A percentile compares a stretch with the other conserved stretches of the same genome.
These are phyloP conservation scores for Axea sp. DNA, from an alignment of 2,888 invertebrate species.

Conservation along the genomic window DNA sequence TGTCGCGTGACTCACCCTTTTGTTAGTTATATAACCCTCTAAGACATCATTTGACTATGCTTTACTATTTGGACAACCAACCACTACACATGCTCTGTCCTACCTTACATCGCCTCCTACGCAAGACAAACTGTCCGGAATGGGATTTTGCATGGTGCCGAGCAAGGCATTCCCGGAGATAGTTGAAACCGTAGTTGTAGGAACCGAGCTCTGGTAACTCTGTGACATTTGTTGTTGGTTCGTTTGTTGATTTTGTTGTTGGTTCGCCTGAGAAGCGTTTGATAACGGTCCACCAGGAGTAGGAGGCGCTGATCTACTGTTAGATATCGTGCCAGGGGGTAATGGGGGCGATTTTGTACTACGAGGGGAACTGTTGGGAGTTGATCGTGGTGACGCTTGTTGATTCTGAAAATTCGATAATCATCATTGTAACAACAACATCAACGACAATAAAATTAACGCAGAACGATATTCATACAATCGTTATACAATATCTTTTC, in stretches of 20 bases:
- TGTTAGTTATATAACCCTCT: constrained; percentile 27
- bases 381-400: constrained; percentile 91
- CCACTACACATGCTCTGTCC: constrained; percentile 67
- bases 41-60: constrained; percentile 58
- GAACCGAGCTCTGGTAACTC: constrained; percentile 75
- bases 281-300: constrained; percentile 79
- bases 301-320: constrained; percentile 80
- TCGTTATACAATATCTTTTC: too few species aligned
- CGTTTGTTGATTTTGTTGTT: constrained; percentile 71
- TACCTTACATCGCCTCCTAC: constrained; percentile 83
- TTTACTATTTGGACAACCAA: constrained; percentile 52
- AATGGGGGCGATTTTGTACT: constrained; percentile 92
- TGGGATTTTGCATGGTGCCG: constrained; percentile 76
- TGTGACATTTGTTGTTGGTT: constrained; percentile 75
- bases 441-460: too few species aligned
- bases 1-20: constrained; percentile 24
- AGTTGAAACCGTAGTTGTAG: constrained; percentile 71
- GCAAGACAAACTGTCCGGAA: constrained; percentile 81
- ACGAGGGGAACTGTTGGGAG: constrained; percentile 92
- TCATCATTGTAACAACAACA: too few species aligned
- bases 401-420: constrained; percentile 83
- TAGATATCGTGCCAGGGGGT: constrained; percentile 81
- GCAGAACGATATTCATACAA: too few species aligned
- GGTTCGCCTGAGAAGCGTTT: constrained; percentile 70
- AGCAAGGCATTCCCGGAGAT: constrained; percentile 73